Evolutionary conservation across 1,140 invertebrate species (phyloP), one percentile per base, ranked within the genome.

Genomic region (Atta cephalotes): DNA sequence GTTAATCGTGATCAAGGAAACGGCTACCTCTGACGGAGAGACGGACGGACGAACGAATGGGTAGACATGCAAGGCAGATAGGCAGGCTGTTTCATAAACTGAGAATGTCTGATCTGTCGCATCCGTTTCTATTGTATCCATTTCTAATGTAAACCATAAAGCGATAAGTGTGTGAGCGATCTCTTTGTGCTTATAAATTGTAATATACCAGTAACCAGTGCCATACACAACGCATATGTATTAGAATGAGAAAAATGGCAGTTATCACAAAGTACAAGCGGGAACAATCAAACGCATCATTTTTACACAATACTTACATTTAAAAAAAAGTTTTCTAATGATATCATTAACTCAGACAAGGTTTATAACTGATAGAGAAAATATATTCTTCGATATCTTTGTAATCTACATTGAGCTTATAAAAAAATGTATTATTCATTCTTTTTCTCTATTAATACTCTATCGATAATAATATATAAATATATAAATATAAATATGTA

Each of bases 41-140:
- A 92, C 86, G 92, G 92, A 93, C 91, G 92, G 88, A 93, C 88
- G 88, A 89, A 90, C 89, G 78, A 82, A 89, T 88, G 91, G 63
- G 87, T 87, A 89, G 76, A 86, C 89, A 91, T 87, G 90, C 88
- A 76, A 93, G 89, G 88, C 89, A 92, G 78, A 90, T 80, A 92
- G 74, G 89, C 89, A 91, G 80, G 80, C 86, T 87, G 31, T 90
- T 89, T 65, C 35, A 88, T 28, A 87, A 86, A 71, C 25, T 56
- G 77, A 90, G 65, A 89, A 85, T 60, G 12, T 72, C 28, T 71
- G 28, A 60, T 39, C 18, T 74, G 39, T 31, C 35, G 65, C 72
- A 85, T 58, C 31, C 35, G 25, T 63, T 86, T 87, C 58, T 78
- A 74, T 91, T 85, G 39, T 45, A 45, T 53, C 39, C 9, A 78